Percentiles rank a stretch among this genome's conserved stretches.
These are phyloP conservation scores for Diplolepis rosae DNA, from an alignment of 2,888 invertebrate genomes.

Conservation along the genomic window DNA sequence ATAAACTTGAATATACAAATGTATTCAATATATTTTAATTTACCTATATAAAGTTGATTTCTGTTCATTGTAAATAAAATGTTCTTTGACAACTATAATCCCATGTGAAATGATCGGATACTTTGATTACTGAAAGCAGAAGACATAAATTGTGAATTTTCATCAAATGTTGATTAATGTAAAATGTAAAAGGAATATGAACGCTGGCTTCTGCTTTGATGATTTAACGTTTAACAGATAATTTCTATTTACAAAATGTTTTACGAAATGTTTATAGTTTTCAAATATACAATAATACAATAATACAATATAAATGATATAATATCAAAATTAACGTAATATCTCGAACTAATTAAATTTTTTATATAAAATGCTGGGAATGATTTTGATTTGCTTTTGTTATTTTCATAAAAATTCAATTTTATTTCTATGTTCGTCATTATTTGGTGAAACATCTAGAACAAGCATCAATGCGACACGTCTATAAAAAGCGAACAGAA, in stretches of 20 bases:
- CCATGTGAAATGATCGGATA: neutral
- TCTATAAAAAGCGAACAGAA: slow-evolving; percentile 45
- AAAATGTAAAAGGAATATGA: neutral
- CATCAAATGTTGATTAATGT: neutral
- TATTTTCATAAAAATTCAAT: slow-evolving; percentile 19
- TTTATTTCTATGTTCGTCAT: slow-evolving; percentile 4
- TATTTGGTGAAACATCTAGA: slow-evolving; percentile 11
- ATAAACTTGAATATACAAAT: too few species aligned
- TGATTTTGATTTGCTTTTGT: neutral
- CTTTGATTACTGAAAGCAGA: neutral
- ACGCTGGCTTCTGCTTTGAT: neutral
- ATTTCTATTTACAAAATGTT: neutral
- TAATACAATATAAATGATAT: too few species aligned
- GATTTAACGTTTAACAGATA: slow-evolving; percentile 4
- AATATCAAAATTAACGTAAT: too few species aligned
- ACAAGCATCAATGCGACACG: slow-evolving; percentile 24
- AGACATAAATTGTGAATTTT: neutral
- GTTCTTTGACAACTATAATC: neutral
- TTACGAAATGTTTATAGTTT: neutral
- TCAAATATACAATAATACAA: too few species aligned
- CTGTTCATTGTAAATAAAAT: neutral
- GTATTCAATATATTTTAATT: neutral
- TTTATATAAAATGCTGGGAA: neutral
- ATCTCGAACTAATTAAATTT: too few species aligned
- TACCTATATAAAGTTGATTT: too few species aligned